Conservation (phyloP, 2,113 vertebrate species). For the Microcebus ravelobensis region DNA sequence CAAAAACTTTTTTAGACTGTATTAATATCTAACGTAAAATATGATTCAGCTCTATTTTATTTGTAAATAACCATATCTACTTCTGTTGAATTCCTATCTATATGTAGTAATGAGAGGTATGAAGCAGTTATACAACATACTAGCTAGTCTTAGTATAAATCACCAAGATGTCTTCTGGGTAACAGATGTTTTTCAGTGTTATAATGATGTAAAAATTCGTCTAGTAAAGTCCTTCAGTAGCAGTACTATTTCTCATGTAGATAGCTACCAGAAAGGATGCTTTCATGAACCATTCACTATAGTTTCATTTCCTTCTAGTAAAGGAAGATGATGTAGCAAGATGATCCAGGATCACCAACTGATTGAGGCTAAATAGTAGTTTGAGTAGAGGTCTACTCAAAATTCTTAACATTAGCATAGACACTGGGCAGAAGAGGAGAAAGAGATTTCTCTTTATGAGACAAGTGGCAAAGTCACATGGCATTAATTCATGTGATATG, state of each 20-base stretch:
- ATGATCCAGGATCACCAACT: not conserved
- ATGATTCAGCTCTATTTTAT: not conserved
- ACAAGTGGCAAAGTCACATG: not conserved
- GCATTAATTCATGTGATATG: not conserved
- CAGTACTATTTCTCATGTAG: not conserved
- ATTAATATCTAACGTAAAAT: not conserved
- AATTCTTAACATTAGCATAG: not conserved
- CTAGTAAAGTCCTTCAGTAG: not conserved
- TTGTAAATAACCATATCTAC: not conserved
- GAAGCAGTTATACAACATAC: not conserved
- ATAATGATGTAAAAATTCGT: not conserved
- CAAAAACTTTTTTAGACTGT: conserved; percentile 61
- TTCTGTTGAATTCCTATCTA: conserved; percentile 10
- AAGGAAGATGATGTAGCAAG: not conserved
- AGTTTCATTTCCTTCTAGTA: not conserved
- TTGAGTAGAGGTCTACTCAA: not conserved
- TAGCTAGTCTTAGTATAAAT: not conserved
- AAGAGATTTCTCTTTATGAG: not conserved
- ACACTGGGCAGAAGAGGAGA: not conserved
- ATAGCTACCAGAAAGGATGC: not conserved
- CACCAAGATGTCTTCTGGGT: not conserved
- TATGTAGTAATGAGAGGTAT: not conserved
- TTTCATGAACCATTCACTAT: not conserved
- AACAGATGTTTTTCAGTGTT: conserved; percentile 22
- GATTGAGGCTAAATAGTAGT: not conserved